phyloP scores from a whole-genome alignment of 2,797 vertebrate species.

The Hyperoplus lanceolatus region DNA sequence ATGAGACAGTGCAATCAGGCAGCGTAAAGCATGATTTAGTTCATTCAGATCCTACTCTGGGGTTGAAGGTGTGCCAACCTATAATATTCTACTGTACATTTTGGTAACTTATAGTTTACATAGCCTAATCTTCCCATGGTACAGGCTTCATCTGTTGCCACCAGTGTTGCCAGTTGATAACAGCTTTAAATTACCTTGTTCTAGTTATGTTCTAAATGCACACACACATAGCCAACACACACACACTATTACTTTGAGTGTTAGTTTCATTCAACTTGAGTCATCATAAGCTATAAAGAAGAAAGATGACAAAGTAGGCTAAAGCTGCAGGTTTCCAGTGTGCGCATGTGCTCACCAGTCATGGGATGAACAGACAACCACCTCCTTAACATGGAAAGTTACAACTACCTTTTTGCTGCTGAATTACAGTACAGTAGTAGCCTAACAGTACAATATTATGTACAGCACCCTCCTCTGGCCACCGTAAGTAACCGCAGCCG shows the following conservation, averaged over 20 bases:
- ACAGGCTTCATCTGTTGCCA: neutral
- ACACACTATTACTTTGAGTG: neutral
- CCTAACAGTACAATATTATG: no score
- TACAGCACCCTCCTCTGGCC: conserved; percentile 41
- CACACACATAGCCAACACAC: no score
- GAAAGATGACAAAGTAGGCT: neutral
- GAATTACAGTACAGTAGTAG: neutral
- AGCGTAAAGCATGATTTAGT: neutral
- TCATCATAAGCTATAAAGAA: neutral
- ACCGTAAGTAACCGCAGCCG: neutral
- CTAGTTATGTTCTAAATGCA: no score
- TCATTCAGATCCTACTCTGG: neutral
- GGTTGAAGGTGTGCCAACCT: neutral
- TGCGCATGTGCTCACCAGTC: neutral
- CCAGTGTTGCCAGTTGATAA: neutral
- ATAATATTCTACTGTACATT: neutral
- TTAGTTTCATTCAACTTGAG: neutral
- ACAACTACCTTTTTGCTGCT: neutral
- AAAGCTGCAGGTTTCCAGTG: neutral
- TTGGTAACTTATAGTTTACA: neutral
- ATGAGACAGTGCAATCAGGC: neutral
- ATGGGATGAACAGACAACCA: neutral
- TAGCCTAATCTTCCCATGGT: neutral
- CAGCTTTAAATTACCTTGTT: neutral
- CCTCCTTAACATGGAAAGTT: neutral